A percentile compares a stretch with the other conserved stretches of the same genome.
These are phyloP conservation scores for Nephotettix cincticeps DNA, from an alignment of 1,140 invertebrate genomes.

Conservation along the genomic window DNA sequence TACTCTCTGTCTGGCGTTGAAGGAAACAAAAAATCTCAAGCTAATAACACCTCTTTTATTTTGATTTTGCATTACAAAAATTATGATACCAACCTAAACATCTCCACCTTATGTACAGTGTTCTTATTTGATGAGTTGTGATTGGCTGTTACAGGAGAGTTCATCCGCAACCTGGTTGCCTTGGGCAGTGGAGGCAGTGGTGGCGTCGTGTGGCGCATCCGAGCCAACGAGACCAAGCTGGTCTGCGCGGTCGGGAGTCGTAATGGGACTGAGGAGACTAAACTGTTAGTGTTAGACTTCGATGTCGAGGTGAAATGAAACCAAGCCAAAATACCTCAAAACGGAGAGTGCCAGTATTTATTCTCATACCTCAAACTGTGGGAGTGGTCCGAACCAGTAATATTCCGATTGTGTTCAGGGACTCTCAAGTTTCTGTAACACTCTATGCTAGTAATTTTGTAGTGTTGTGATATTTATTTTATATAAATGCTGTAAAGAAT, in stretches of 20 bases:
- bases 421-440: not conserved
- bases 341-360: conserved; percentile 8
- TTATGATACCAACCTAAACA: no score
- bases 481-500: conserved; percentile 14
- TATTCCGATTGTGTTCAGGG: not conserved
- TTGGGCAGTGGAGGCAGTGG: conserved; percentile 94
- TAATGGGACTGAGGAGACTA: conserved; percentile 98
- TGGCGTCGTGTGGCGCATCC: conserved; percentile 97
- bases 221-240: conserved; percentile 93
- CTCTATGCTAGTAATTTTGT: not conserved
- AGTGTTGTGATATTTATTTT: conserved; percentile 23
- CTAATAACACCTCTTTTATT: no score
- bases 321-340: not conserved
- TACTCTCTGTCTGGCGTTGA: no score
- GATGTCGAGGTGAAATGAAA: conserved; percentile 66
- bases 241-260: conserved; percentile 98
- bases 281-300: conserved; percentile 96
- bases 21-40: no score
- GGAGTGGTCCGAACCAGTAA: not conserved
- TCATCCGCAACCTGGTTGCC: conserved; percentile 93
- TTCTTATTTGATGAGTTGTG: no score
- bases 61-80: no score
- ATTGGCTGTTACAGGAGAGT: conserved; percentile 65
- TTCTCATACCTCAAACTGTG: conserved; percentile 5
- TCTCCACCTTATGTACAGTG: no score